Base-by-base conservation (phyloP, 2,797 vertebrate species). In the Capromys pilorides region DNA sequence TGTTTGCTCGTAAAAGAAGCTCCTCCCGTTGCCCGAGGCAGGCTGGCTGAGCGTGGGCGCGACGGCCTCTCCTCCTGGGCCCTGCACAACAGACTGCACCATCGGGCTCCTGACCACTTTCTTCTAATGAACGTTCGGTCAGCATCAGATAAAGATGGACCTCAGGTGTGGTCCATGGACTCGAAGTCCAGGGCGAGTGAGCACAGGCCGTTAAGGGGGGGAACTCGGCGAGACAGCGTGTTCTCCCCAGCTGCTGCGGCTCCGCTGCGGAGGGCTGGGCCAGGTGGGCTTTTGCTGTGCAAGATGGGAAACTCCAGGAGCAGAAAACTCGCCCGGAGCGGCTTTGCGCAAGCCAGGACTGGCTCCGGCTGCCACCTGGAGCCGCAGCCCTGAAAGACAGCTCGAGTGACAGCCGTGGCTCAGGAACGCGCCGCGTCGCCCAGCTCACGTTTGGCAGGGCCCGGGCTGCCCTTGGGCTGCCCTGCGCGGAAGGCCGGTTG, bases 231-330 rank as follows among this genome's bases (percentile, higher is more conserved):
- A 92, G 75, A 75, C 49, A 88, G 85, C 81, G 45, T 16, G 59
- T 92, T 75, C 88, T 51, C 62, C 22, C 9, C 4, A 82, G 90
- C 39, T 71, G 21, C 51, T 79, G 57, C 33, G 28, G 31, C 64
- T 33, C 19, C 22, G 31, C 64, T 33, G 24, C 22, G 24, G 71
- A 78, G n/a, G 41, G 9, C 9, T 26, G 59, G 36, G 33, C n/a
- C 49, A 78, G 49, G 12, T 64, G 54, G 57, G 21, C 33, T 77
- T 83, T 80, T 80, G 54, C 57, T 90, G n/a, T 80, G 26, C 41
- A 92, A 86, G 82, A 77, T 1, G 39, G 82, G 82, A 93, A 96
- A 59, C n/a, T 12, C 26, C 45, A 49, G n/a, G 69, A 73, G 71
- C 95, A 87, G 75, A 26, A 77, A 33, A 49, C 13, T 0, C 5